These are phyloP conservation scores for Orestias chungarensis DNA, from an alignment of 2,797 vertebrate species.

Conservation along the genomic window DNA sequence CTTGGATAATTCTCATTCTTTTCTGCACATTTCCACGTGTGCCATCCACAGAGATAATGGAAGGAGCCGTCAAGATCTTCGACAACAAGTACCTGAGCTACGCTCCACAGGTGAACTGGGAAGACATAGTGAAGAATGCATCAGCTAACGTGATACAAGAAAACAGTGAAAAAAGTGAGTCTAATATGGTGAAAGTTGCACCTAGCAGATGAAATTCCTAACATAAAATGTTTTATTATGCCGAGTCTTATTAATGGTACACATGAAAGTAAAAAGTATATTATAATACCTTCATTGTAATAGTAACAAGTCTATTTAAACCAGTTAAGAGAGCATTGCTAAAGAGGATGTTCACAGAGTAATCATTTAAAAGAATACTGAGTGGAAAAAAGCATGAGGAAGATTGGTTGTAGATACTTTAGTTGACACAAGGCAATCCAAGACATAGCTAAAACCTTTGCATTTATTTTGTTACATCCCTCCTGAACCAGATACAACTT, in stretches of 20 bases:
- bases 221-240: background rate
- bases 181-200: too few species aligned
- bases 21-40: slow-evolving; percentile 47
- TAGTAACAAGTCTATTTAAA: background rate
- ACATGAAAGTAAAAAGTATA: background rate
- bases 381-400: background rate
- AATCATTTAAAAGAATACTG: background rate
- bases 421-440: background rate
- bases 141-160: slow-evolving; percentile 70
- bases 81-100: slow-evolving; percentile 90
- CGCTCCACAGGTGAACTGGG: slow-evolving; percentile 87
- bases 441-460: background rate
- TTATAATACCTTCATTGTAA: background rate
- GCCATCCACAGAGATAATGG: slow-evolving; percentile 86
- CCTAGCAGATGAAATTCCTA: too few species aligned
- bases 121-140: slow-evolving; percentile 88
- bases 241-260: background rate
- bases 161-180: slow-evolving; percentile 81
- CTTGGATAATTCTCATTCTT: slow-evolving; percentile 30
- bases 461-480: background rate
- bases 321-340: background rate
- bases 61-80: slow-evolving; percentile 89
- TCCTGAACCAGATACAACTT: background rate
- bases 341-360: background rate
- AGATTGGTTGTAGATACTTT: background rate